Evolutionary conservation across 2,888 invertebrate genomes (phyloP).

Genomic region (Perizoma affinitatum): DNA sequence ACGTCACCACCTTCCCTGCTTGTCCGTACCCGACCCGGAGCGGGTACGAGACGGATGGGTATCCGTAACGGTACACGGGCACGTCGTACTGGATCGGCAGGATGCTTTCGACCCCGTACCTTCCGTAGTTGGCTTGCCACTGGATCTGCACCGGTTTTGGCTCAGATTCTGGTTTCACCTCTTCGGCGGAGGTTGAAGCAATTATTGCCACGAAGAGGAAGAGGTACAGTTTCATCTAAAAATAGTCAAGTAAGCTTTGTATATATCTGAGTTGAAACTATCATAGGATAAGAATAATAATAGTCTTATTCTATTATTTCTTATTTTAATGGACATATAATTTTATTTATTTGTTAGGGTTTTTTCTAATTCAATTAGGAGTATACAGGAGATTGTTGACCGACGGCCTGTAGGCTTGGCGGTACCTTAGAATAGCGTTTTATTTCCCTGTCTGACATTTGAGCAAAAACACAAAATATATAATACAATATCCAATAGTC

Average conservation of each 20-base stretch:
- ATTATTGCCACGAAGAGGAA: constrained; percentile 35
- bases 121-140: constrained; percentile 45
- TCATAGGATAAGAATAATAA: too few species aligned
- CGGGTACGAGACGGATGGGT: constrained; percentile 17
- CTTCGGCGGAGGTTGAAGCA: constrained; percentile 28
- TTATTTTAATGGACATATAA: too few species aligned
- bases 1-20: constrained; percentile 17
- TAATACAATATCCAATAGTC: too few species aligned
- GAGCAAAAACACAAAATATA: too few species aligned
- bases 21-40: not conserved
- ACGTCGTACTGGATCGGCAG: constrained; percentile 23
- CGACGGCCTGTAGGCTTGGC: too few species aligned
- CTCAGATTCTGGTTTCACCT: constrained; percentile 6
- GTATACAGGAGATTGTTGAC: too few species aligned
- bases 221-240: constrained; percentile 48
- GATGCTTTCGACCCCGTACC: constrained; percentile 32
- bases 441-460: too few species aligned
- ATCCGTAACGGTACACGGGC: constrained; percentile 10
- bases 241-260: not conserved
- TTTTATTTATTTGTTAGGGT: too few species aligned
- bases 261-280: too few species aligned
- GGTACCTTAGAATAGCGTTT: too few species aligned
- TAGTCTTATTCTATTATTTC: too few species aligned
- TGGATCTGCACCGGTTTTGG: constrained; percentile 29
- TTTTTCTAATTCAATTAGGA: too few species aligned